phyloP scores from a whole-genome alignment of 2,113 vertebrate species.

The Salvelinus fontinalis region DNA sequence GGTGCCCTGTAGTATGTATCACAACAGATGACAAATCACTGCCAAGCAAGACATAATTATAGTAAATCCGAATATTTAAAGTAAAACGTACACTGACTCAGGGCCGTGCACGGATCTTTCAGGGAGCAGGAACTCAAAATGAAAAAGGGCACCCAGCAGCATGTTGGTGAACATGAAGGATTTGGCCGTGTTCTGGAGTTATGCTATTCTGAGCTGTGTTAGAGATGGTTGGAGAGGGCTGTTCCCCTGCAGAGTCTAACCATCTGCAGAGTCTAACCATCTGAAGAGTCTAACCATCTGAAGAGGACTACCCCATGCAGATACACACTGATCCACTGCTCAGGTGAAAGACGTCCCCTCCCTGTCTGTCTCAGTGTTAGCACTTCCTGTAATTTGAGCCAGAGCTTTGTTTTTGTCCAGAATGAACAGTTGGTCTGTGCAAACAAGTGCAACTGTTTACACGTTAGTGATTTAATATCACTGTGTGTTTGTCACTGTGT shows the following conservation, averaged over 20 bases:
- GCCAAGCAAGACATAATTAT: not conserved
- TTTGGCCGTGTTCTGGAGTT: constrained; percentile 26
- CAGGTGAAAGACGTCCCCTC: constrained; percentile 65
- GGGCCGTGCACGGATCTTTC: no score
- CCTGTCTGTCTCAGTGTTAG: constrained; percentile 61
- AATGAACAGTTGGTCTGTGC: constrained; percentile 74
- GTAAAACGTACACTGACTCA: no score
- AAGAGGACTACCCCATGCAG: constrained; percentile 67
- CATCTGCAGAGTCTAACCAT: constrained; percentile 14
- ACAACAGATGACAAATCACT: not conserved
- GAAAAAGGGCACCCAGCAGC: no score
- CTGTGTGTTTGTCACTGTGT: constrained; percentile 37
- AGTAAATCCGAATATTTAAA: not conserved
- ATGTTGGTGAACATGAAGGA: not conserved
- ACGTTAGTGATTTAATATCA: constrained; percentile 72
- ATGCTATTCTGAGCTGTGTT: constrained; percentile 51
- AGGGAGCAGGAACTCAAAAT: no score
- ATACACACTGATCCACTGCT: constrained; percentile 60
- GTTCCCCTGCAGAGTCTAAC: constrained; percentile 41
- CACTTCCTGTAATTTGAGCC: constrained; percentile 53
- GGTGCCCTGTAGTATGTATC: not conserved
- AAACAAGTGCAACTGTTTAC: constrained; percentile 76
- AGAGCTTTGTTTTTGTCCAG: constrained; percentile 73
- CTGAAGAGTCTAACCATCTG: constrained; percentile 67
- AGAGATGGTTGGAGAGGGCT: constrained; percentile 47